phyloP scores from a whole-genome alignment of 2,888 invertebrate species.

The Rotaria magnacalcarata region DNA sequence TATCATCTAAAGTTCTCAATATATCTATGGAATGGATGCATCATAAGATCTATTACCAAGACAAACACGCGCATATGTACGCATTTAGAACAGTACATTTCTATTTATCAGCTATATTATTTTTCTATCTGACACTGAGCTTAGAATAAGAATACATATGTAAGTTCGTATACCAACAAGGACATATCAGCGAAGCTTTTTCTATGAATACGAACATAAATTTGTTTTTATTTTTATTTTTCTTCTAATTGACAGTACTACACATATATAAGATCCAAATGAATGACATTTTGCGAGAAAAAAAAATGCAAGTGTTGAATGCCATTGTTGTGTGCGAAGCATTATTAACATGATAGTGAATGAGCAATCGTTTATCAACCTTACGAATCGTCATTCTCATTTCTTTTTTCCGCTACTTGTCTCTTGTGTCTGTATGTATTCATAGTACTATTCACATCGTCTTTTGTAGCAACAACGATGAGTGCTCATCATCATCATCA shows the following conservation, averaged over 20 bases:
- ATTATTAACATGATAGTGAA: slow-evolving; percentile 7
- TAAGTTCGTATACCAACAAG: background rate
- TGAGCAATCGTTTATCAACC: slow-evolving; percentile 5
- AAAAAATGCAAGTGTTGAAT: background rate
- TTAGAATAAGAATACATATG: background rate
- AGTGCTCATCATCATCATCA: background rate
- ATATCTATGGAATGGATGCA: background rate
- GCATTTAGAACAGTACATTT: background rate
- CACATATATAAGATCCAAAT: background rate
- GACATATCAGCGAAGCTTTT: background rate
- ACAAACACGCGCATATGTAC: background rate
- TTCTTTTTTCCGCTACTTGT: background rate
- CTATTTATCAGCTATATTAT: background rate
- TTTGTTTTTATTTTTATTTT: background rate
- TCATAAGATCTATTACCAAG: background rate
- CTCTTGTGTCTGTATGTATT: background rate
- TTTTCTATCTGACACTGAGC: background rate
- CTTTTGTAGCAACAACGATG: background rate
- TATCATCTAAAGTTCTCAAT: background rate
- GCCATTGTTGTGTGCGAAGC: background rate
- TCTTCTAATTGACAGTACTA: background rate
- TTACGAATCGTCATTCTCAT: background rate
- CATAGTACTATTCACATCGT: background rate
- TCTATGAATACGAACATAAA: background rate
- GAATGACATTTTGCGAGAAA: background rate